Evolutionary conservation across 2,888 invertebrate species (phyloP).

Genomic region (Alloplasta piceator): DNA sequence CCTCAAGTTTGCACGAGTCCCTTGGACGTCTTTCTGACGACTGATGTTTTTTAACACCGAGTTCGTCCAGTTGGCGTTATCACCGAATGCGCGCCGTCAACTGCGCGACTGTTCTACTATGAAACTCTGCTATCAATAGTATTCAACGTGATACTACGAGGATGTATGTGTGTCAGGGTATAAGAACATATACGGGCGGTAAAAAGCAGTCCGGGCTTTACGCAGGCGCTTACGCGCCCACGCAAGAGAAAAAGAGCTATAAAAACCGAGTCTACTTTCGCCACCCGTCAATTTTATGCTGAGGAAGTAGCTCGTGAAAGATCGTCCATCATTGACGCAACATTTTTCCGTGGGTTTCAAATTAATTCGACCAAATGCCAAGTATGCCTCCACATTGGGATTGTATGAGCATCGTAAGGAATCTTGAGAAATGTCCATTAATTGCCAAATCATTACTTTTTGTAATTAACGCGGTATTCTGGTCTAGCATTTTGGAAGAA

Average conservation of each 20-base stretch:
- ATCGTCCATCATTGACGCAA: too few species aligned
- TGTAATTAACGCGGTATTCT: too few species aligned
- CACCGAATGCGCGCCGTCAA: slow-evolving; percentile 50
- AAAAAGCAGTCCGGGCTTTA: background rate
- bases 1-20: background rate
- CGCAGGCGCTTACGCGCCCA: slow-evolving; percentile 42
- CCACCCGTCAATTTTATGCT: background rate
- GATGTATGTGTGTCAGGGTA: background rate
- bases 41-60: background rate
- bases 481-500: too few species aligned
- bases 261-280: slow-evolving; percentile 11
- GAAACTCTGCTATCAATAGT: slow-evolving; percentile 6
- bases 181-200: background rate
- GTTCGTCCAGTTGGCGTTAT: slow-evolving; percentile 25
- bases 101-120: slow-evolving; percentile 34
- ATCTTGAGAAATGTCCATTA: too few species aligned
- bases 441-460: too few species aligned
- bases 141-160: background rate
- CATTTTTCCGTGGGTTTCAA: too few species aligned
- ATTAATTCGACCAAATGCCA: too few species aligned
- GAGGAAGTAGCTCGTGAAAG: background rate
- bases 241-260: slow-evolving; percentile 11
- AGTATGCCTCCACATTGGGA: too few species aligned
- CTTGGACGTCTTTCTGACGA: slow-evolving; percentile 14
- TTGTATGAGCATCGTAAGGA: too few species aligned